Percentiles rank a stretch among this genome's conserved stretches.
Evolutionary conservation across 2,888 invertebrate species (phyloP).

Genomic region (Nymphalis polychloros): DNA sequence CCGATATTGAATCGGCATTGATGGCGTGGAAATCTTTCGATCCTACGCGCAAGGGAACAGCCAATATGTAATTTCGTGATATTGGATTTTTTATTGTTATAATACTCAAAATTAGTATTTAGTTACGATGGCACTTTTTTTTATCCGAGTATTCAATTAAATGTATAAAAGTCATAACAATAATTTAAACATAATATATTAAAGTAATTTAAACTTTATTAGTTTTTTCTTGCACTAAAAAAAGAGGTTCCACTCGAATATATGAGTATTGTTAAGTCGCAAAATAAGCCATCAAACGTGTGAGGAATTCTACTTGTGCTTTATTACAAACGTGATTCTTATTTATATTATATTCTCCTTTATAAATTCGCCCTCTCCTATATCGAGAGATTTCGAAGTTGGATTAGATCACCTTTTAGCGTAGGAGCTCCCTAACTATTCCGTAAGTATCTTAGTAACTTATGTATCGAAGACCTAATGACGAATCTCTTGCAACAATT

Average conservation of each 20-base stretch:
- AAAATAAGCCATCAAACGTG: conserved; percentile 68
- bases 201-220: background rate
- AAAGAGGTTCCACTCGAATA: conserved; percentile 43
- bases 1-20: conserved; percentile 33
- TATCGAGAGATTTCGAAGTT: conserved; percentile 65
- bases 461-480: conserved; percentile 25
- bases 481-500: conserved; percentile 14
- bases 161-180: background rate
- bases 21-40: conserved; percentile 16
- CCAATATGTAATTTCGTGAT: conserved; percentile 16
- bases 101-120: conserved; percentile 4
- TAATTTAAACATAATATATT: background rate
- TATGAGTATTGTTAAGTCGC: conserved; percentile 73
- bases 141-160: background rate
- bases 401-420: conserved; percentile 73
- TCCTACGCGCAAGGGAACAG: conserved; percentile 8
- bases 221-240: conserved; percentile 1
- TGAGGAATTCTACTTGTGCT: conserved; percentile 70
- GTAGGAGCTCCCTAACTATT: conserved; percentile 51
- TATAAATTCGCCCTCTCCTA: conserved; percentile 45
- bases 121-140: background rate
- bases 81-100: conserved; percentile 9
- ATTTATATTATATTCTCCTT: conserved; percentile 75
- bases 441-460: conserved; percentile 37
- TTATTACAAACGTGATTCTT: conserved; percentile 82